A percentile compares a stretch with the other conserved stretches of the same genome.
Conservation (phyloP, 2,113 vertebrate species). For the Holacanthus passer region DNA sequence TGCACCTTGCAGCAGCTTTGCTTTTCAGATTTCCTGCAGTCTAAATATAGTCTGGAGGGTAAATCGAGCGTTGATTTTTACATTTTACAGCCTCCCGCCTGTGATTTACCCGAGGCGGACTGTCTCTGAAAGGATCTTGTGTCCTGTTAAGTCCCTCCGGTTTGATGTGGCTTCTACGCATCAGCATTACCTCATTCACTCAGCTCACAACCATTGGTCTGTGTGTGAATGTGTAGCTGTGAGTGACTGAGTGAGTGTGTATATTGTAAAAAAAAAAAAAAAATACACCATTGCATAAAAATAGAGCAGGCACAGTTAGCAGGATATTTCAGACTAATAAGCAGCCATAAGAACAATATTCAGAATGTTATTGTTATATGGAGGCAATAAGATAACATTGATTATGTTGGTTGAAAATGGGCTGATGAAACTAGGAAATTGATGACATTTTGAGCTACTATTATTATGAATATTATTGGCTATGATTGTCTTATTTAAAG, state of each 20-base stretch:
- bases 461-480: background rate
- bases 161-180: conserved; percentile 68
- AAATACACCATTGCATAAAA: conserved; percentile 24
- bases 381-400: background rate
- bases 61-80: conserved; percentile 20
- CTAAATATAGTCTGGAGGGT: conserved; percentile 53
- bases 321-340: background rate
- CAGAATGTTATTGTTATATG: background rate
- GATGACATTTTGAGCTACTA: background rate
- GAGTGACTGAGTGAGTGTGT: conserved; percentile 47
- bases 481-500: background rate
- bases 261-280: conserved; percentile 16
- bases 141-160: conserved; percentile 52
- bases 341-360: background rate
- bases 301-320: background rate
- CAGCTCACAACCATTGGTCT: conserved; percentile 58
- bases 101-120: background rate
- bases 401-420: background rate
- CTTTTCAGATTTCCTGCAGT: conserved; percentile 52
- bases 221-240: conserved; percentile 40
- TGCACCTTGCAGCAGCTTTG: conserved; percentile 54
- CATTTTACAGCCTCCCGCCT: conserved; percentile 2
- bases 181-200: conserved; percentile 82
- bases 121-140: conserved; percentile 45
- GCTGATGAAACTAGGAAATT: background rate